A percentile compares a stretch with the other conserved stretches of the same genome.
phyloP scores from a whole-genome alignment of 2,113 vertebrate genomes.

The Xenopus tropicalis region DNA sequence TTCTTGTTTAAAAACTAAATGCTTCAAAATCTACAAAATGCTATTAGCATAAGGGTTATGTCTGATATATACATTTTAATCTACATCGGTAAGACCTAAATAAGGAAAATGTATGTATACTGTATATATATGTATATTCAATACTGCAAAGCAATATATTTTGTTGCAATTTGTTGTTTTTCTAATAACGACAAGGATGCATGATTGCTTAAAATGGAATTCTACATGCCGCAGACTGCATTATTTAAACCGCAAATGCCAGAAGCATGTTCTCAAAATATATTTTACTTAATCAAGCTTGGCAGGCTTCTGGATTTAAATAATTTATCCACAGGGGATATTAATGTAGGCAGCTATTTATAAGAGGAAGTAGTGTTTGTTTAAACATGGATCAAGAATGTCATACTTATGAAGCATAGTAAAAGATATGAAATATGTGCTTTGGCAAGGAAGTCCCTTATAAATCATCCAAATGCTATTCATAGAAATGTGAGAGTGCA shows the following conservation, averaged over 20 bases:
- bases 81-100: too few relatives aligned
- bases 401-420: conserved; percentile 25
- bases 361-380: conserved; percentile 16
- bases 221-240: conserved; percentile 17
- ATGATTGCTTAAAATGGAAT: conserved; percentile 8
- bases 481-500: too few relatives aligned
- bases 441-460: conserved; percentile 2
- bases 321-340: conserved; percentile 19
- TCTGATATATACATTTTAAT: too few relatives aligned
- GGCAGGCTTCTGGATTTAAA: conserved; percentile 10
- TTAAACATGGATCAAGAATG: conserved; percentile 18
- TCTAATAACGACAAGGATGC: too few relatives aligned
- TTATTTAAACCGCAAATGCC: conserved; percentile 24
- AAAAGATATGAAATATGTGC: conserved; percentile 16
- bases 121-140: too few relatives aligned
- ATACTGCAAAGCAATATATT: too few relatives aligned
- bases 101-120: too few relatives aligned
- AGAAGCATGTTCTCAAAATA: conserved; percentile 35
- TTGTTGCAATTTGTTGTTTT: too few relatives aligned
- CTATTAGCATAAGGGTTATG: too few relatives aligned
- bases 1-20: too few relatives aligned
- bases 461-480: too few relatives aligned
- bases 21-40: too few relatives aligned
- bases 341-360: conserved; percentile 17
- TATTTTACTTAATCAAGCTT: conserved; percentile 29